phyloP scores from a whole-genome alignment of 1,140 invertebrate genomes.

The Trachymyrmex septentrionalis region DNA sequence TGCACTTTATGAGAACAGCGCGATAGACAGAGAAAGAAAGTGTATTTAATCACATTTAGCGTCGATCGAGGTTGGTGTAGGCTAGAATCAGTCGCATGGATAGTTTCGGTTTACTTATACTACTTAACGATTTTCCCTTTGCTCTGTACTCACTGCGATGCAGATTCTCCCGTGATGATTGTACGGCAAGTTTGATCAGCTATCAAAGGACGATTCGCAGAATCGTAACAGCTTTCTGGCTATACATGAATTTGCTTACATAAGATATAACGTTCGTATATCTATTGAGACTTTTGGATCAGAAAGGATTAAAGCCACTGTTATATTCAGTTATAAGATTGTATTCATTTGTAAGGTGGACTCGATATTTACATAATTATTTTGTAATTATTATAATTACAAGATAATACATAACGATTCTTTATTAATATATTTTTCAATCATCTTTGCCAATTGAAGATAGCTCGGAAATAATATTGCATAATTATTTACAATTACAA shows the following conservation, averaged over 20 bases:
- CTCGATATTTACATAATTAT: neutral
- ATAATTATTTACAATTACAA: neutral
- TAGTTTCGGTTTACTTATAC: conserved; percentile 23
- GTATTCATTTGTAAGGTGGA: neutral
- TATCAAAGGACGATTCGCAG: conserved; percentile 20
- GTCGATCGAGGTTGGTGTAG: conserved; percentile 6
- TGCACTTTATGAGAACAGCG: neutral
- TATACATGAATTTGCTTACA: conserved; percentile 26
- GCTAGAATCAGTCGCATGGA: neutral
- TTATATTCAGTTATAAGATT: neutral
- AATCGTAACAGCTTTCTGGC: neutral
- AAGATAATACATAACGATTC: neutral
- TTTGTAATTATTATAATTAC: neutral
- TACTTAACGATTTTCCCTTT: conserved; percentile 22
- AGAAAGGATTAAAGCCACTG: neutral
- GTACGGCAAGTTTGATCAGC: neutral
- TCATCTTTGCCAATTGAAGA: neutral
- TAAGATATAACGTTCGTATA: conserved; percentile 6
- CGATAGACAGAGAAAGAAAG: neutral
- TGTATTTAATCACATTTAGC: conserved; percentile 9
- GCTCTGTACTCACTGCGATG: neutral
- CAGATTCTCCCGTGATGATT: neutral
- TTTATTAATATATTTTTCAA: neutral
- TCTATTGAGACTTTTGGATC: neutral
- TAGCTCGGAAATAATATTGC: neutral